These are phyloP conservation scores for Megalopta genalis DNA, from an alignment of 1,140 invertebrate species.

Conservation along the genomic window DNA sequence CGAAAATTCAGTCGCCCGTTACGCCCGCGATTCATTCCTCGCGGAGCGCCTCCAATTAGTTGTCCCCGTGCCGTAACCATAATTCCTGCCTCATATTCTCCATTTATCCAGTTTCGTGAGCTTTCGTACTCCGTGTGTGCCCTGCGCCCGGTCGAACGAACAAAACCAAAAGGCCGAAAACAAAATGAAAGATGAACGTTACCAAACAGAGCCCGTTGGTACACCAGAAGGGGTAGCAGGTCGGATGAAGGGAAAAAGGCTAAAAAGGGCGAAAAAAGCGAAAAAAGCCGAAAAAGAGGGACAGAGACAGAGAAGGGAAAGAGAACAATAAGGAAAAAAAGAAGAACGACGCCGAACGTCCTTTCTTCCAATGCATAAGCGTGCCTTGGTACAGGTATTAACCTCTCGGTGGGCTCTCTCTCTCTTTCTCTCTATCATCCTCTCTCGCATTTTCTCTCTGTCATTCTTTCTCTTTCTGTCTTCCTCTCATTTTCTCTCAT, in stretches of 20 bases:
- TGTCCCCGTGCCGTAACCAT: background rate
- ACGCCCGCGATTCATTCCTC: background rate
- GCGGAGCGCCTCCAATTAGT: constrained; percentile 17
- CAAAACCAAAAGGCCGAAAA: background rate
- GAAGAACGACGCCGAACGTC: constrained; percentile 50
- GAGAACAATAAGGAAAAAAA: no score
- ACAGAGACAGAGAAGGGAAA: no score
- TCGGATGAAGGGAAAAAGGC: constrained; percentile 9
- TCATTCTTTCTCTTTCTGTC: constrained; percentile 33
- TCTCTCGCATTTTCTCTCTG: constrained; percentile 35
- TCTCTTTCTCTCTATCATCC: constrained; percentile 38
- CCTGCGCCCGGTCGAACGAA: no score
- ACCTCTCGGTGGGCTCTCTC: constrained; percentile 34
- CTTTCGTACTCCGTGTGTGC: constrained; percentile 17
- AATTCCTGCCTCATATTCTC: constrained; percentile 28
- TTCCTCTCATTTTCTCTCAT: constrained; percentile 39
- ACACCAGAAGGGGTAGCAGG: constrained; percentile 57
- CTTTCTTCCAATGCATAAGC: constrained; percentile 65
- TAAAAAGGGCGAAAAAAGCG: no score
- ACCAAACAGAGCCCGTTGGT: constrained; percentile 60
- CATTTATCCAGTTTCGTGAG: constrained; percentile 32
- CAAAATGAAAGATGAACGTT: constrained; percentile 50
- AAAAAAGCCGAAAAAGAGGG: no score
- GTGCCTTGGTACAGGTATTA: constrained; percentile 67
- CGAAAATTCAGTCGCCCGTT: no score